These are phyloP conservation scores for Nerophis lumbriciformis DNA, from an alignment of 2,113 vertebrate genomes.

Conservation along the genomic window DNA sequence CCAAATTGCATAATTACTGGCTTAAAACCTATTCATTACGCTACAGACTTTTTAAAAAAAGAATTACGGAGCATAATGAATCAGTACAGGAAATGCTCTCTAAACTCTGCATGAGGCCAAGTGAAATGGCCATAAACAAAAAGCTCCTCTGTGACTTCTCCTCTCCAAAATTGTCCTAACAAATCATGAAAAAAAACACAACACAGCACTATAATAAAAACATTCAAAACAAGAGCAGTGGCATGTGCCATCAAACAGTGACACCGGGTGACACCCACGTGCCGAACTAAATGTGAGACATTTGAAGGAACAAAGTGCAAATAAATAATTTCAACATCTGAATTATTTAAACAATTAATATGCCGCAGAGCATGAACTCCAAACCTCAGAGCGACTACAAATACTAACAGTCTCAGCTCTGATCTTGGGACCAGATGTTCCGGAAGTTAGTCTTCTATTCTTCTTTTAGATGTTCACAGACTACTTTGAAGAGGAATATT, in stretches of 20 bases:
- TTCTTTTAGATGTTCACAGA: slow-evolving; percentile 46
- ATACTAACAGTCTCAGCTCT: slow-evolving; percentile 65
- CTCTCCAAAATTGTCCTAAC: slow-evolving; percentile 40
- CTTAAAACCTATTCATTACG: neutral
- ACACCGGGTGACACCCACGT: slow-evolving; percentile 10
- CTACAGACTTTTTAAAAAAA: neutral
- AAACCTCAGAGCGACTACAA: slow-evolving; percentile 54
- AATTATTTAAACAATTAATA: slow-evolving; percentile 70
- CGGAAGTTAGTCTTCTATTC: slow-evolving; percentile 61
- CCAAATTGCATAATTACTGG: neutral
- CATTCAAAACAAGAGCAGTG: neutral
- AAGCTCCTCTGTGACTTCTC: slow-evolving; percentile 60
- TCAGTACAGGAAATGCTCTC: slow-evolving; percentile 73
- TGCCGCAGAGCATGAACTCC: slow-evolving; percentile 46
- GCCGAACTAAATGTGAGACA: slow-evolving; percentile 59
- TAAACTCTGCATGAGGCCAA: slow-evolving; percentile 68
- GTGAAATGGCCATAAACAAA: slow-evolving; percentile 69
- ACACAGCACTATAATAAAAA: neutral
- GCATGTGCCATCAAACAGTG: neutral
- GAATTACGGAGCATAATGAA: slow-evolving; percentile 42
- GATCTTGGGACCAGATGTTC: slow-evolving; percentile 72
- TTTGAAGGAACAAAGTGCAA: slow-evolving; percentile 60
- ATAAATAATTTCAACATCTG: slow-evolving; percentile 59
- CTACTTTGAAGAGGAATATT: slow-evolving; percentile 30
- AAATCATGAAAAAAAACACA: slow-evolving; percentile 35